A percentile compares a stretch with the other conserved stretches of the same genome.
phyloP scores from a whole-genome alignment of 1,140 invertebrate species.

The Drosophila rufa region DNA sequence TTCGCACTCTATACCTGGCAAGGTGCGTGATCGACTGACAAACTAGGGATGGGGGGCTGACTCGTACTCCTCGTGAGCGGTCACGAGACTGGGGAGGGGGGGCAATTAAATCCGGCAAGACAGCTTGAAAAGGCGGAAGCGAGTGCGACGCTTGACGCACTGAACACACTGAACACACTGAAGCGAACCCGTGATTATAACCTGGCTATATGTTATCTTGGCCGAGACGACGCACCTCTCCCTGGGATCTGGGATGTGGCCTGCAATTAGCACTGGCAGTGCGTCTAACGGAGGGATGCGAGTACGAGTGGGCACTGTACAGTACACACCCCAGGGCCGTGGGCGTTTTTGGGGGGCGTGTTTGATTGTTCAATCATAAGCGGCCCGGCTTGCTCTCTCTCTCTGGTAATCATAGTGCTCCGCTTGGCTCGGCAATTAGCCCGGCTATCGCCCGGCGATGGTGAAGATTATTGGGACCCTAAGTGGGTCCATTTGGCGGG shows the following conservation, averaged over 20 bases:
- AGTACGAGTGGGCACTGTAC: not conserved
- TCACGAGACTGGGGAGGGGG: not conserved
- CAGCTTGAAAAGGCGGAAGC: conserved; percentile 43
- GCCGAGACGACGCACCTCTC: conserved; percentile 5
- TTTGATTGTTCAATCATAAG: conserved; percentile 80
- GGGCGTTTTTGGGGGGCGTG: conserved; percentile 66
- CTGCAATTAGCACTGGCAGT: conserved; percentile 57
- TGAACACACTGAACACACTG: not conserved
- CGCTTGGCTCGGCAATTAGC: conserved; percentile 61
- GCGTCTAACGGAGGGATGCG: conserved; percentile 47
- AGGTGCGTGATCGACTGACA: conserved; percentile 52
- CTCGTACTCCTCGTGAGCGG: not conserved
- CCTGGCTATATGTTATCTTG: conserved; percentile 2
- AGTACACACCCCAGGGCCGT: conserved; percentile 42
- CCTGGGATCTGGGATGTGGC: too few species aligned
- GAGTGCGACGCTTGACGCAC: conserved; percentile 57
- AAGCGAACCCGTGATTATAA: conserved; percentile 55
- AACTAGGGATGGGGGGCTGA: not conserved
- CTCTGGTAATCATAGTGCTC: conserved; percentile 60
- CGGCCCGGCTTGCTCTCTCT: conserved; percentile 14
- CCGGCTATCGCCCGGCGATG: not conserved
- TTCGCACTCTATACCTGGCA: not conserved
- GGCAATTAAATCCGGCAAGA: conserved; percentile 38
- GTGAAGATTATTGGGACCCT: conserved; percentile 22
- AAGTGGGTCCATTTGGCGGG: conserved; percentile 40